phyloP scores from a whole-genome alignment of 1,140 invertebrate genomes.

The Leptinotarsa undecemlineata region DNA sequence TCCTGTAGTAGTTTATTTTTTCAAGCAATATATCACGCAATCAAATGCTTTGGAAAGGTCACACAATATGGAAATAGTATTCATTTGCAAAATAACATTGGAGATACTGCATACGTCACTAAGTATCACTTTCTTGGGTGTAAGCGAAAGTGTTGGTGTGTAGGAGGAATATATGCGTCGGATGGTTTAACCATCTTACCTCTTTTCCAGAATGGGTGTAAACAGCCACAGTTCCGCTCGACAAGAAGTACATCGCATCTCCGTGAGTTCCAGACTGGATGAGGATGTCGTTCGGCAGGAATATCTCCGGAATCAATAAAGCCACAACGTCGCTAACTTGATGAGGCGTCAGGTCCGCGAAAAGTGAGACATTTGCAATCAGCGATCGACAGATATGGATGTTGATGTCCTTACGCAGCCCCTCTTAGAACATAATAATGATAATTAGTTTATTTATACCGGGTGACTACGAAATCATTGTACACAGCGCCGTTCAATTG shows the following conservation, averaged over 20 bases:
- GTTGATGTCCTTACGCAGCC: conserved; percentile 36
- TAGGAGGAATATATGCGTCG: too few relatives aligned
- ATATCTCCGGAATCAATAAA: conserved; percentile 39
- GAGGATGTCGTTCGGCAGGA: conserved; percentile 49
- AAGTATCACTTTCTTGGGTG: too few relatives aligned
- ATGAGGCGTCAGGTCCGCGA: conserved; percentile 29
- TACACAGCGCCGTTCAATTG: too few relatives aligned
- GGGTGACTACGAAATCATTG: too few relatives aligned
- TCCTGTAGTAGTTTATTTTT: too few relatives aligned
- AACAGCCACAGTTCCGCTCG: conserved; percentile 60
- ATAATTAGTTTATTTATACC: too few relatives aligned
- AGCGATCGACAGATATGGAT: conserved; percentile 33
- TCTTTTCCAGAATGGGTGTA: conserved; percentile 62
- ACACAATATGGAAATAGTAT: too few relatives aligned
- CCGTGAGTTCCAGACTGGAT: conserved; percentile 60
- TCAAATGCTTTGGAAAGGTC: too few relatives aligned
- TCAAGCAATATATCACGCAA: too few relatives aligned
- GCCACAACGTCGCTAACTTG: conserved; percentile 34
- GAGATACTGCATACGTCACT: too few relatives aligned
- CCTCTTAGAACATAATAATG: conserved; percentile 18
- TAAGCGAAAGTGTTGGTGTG: too few relatives aligned
- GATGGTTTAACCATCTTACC: conserved; percentile 39
- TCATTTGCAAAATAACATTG: too few relatives aligned
- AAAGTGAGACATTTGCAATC: conserved; percentile 33
- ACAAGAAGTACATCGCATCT: conserved; percentile 64